phyloP scores from a whole-genome alignment of 2,888 invertebrate species.

The Aporophyla lueneburgensis region DNA sequence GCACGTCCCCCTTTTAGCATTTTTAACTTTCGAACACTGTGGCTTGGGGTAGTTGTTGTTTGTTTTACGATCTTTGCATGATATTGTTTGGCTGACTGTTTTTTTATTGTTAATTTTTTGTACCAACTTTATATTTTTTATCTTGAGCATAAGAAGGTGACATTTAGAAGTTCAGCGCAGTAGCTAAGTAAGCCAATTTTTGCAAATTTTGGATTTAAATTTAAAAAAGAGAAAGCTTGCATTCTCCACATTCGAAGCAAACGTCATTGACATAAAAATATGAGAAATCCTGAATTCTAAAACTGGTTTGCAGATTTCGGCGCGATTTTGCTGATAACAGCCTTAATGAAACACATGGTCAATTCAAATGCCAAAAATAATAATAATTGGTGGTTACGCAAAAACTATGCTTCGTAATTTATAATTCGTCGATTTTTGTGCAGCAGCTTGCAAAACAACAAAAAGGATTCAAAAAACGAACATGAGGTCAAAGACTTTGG shows the following conservation, averaged over 20 bases:
- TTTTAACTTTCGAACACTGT: conserved; percentile 74
- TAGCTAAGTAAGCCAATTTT: neutral
- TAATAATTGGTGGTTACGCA: conserved; percentile 36
- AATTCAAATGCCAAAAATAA: conserved; percentile 42
- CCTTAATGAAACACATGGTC: conserved; percentile 28
- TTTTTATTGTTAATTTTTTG: neutral
- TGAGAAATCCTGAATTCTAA: conserved; percentile 43
- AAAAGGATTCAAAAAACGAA: neutral
- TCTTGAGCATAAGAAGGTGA: neutral
- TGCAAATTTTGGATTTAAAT: conserved; percentile 27
- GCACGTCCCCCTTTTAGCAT: conserved; percentile 70
- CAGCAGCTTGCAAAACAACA: conserved; percentile 9
- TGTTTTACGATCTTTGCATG: conserved; percentile 24
- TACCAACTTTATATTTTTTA: neutral
- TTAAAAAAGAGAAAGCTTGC: conserved; percentile 54
- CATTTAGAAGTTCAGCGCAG: conserved; percentile 6
- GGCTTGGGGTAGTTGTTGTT: conserved; percentile 34
- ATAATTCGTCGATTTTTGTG: conserved; percentile 22
- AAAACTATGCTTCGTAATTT: conserved; percentile 32
- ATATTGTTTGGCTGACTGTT: neutral
- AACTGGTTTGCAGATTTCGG: conserved; percentile 40
- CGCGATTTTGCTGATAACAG: conserved; percentile 24
- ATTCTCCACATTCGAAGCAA: conserved; percentile 12
- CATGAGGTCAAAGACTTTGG: conserved; percentile 41
- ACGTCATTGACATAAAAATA: conserved; percentile 38